A percentile compares a stretch with the other conserved stretches of the same genome.
These are phyloP conservation scores for Eulemur mongoz DNA, from an alignment of 2,797 vertebrate genomes.

Conservation along the genomic window DNA sequence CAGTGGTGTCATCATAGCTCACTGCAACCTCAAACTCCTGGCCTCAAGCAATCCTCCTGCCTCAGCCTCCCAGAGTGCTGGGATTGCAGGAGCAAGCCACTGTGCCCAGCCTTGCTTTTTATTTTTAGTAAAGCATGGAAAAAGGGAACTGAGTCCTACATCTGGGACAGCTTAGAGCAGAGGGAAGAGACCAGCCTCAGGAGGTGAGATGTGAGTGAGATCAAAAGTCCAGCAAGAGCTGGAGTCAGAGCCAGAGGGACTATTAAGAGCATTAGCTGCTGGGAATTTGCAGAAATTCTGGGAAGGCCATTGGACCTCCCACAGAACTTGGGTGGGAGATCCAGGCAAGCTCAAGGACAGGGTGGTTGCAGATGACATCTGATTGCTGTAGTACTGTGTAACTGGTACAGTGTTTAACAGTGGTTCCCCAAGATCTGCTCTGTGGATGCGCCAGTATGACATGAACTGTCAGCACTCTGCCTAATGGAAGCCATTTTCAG, in stretches of 20 bases:
- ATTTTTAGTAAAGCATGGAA: slow-evolving; percentile 1
- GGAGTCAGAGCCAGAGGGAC: neutral
- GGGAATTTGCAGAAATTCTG: slow-evolving; percentile 23
- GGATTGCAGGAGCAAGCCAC: too few relatives aligned
- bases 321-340: neutral
- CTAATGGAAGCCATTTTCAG: neutral
- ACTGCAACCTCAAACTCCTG: too few relatives aligned
- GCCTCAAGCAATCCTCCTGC: too few relatives aligned
- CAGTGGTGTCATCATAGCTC: too few relatives aligned
- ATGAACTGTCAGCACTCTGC: neutral
- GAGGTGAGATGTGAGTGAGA: slow-evolving; percentile 21
- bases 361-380: neutral
- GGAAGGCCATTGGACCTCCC: neutral
- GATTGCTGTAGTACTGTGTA: neutral
- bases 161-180: neutral
- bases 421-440: neutral
- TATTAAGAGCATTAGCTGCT: neutral
- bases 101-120: neutral
- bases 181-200: neutral
- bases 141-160: neutral
- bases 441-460: neutral
- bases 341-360: neutral
- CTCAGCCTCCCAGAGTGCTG: too few relatives aligned
- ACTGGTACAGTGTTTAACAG: neutral
- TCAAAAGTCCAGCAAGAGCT: neutral